Base-by-base conservation (phyloP, 1,140 invertebrate genomes). In the Drosophila ercepeae region DNA sequence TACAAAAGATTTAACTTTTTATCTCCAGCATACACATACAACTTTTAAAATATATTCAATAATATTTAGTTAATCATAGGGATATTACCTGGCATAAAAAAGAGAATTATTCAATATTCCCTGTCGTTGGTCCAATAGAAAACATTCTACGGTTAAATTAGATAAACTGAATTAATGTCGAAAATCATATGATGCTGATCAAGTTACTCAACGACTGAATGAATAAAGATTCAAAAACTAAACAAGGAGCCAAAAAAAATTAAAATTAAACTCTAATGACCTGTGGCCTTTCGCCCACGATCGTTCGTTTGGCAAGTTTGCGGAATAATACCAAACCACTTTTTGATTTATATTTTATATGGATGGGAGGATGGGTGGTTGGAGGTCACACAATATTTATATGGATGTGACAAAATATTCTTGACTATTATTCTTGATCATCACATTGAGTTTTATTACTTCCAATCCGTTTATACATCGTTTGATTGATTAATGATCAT, bases 151-250 rank as follows among this genome's bases (percentile, higher is more conserved):
- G 42, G 6, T 14, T 9, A 18, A 42, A 42, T 27, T n/a, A 13
- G 34, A 11, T 11, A 59, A 60, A 71, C 63, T 58, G 34, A 72
- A 71, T 59, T 75, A 52, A 60, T 16, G 29, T 25, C 21, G 36
- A 52, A 74, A 68, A 53, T 79, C 79, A 79, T 75, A 68, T 79
- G 76, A 79, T 57, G 42, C 83, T 79, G 81, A 86, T 83, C 49
- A 61, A n/a, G n/a, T n/a, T n/a, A n/a, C n/a, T n/a, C n/a, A n/a
- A n/a, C n/a, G n/a, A n/a, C n/a, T n/a, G 78, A 46, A 73, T 73
- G 70, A 73, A 63, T 58, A 58, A 78, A 63, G 59, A 68, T 57
- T 29, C 16, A 27, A 46, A 59, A 42, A 4, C 27, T 6, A n/a
- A n/a, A 8, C 11, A 18, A 63, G 57, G 49, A 14, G 46, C 46